Evolutionary conservation across 2,888 invertebrate species (phyloP).

Genomic region (Nomada ferruginata): DNA sequence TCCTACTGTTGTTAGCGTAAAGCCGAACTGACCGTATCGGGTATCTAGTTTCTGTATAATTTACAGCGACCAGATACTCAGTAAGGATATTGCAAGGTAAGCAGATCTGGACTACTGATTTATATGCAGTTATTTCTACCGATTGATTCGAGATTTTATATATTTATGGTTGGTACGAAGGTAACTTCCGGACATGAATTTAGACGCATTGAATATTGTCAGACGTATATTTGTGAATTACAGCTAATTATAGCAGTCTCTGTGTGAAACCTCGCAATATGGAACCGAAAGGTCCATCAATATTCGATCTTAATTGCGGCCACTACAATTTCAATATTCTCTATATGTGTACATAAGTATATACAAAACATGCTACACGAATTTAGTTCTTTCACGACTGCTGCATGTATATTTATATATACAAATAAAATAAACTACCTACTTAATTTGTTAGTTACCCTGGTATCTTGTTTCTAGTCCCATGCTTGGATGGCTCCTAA

Average conservation of each 20-base stretch:
- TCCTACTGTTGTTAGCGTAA: conserved; percentile 67
- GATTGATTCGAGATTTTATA: conserved; percentile 47
- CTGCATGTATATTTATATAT: conserved; percentile 79
- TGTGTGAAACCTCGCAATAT: conserved; percentile 47
- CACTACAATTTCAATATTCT: conserved; percentile 41
- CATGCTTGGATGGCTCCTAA: no score
- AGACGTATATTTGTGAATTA: conserved; percentile 43
- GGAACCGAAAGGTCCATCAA: conserved; percentile 34
- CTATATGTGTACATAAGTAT: conserved; percentile 61
- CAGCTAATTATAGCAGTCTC: conserved; percentile 58
- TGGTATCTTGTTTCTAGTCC: not conserved
- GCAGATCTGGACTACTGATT: conserved; percentile 53
- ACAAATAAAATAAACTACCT: conserved; percentile 72
- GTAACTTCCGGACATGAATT: conserved; percentile 38
- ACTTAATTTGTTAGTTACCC: conserved; percentile 50
- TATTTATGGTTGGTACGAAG: conserved; percentile 42
- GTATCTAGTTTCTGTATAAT: conserved; percentile 56
- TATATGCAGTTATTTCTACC: conserved; percentile 48
- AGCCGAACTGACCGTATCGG: conserved; percentile 58
- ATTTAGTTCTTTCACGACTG: conserved; percentile 67
- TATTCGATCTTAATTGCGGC: conserved; percentile 34
- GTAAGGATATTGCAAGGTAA: conserved; percentile 63
- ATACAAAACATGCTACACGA: conserved; percentile 45
- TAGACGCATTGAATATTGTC: conserved; percentile 61
- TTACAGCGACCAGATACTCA: conserved; percentile 43